Evolutionary conservation across 2,113 vertebrate genomes (phyloP).

Genomic region (Leptosomus discolor): DNA sequence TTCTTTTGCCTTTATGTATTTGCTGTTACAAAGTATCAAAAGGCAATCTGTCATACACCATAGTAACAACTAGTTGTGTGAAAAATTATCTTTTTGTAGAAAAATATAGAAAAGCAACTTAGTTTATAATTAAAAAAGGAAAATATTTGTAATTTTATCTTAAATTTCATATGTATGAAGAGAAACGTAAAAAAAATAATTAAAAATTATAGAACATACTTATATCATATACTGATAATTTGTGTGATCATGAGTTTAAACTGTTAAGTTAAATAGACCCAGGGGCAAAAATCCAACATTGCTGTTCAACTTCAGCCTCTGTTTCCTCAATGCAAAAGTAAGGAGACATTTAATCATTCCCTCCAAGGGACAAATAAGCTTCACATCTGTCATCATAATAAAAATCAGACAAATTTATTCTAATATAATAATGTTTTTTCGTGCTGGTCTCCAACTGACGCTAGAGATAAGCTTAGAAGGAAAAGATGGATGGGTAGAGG

Average conservation of each 20-base stretch:
- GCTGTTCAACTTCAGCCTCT: not conserved
- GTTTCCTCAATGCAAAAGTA: not conserved
- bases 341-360: not conserved
- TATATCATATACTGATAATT: not conserved
- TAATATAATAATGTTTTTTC: not conserved
- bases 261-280: not conserved
- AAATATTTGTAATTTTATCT: not conserved
- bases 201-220: not conserved
- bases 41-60: not conserved
- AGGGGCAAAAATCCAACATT: not conserved
- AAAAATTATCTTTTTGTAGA: not conserved
- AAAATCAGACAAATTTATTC: conserved; percentile 30
- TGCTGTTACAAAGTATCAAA: not conserved
- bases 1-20: not conserved
- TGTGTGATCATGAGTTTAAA: not conserved
- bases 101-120: not conserved
- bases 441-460: not conserved
- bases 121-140: not conserved
- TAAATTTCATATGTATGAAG: not conserved
- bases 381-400: not conserved
- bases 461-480: not conserved
- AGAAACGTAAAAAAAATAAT: not conserved
- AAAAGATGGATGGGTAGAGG: not conserved
- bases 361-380: not conserved
- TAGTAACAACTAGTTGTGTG: not conserved